A percentile compares a stretch with the other conserved stretches of the same genome.
phyloP scores from a whole-genome alignment of 2,113 vertebrate genomes.

The Alethe diademata region DNA sequence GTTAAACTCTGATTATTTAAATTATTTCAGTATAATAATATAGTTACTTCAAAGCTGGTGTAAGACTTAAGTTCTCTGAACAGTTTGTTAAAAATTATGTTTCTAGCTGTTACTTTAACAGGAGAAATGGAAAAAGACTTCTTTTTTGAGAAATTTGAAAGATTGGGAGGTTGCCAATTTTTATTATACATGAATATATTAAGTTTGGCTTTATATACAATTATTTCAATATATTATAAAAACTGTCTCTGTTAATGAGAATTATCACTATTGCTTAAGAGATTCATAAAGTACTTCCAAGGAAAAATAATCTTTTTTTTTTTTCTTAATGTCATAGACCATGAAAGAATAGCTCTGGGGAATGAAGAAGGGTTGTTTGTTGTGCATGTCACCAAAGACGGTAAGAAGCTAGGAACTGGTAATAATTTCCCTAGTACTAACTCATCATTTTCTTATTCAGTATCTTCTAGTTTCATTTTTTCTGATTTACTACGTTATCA shows the following conservation, averaged over 20 bases:
- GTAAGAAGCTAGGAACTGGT: slow-evolving; percentile 75
- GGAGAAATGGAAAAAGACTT: neutral
- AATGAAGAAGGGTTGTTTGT: slow-evolving; percentile 97
- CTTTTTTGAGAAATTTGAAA: neutral
- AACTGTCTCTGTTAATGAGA: neutral
- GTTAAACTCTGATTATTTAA: neutral
- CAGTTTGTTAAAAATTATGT: neutral
- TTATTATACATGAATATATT: neutral
- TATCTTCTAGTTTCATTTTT: neutral
- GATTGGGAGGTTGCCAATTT: neutral
- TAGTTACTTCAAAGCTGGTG: neutral
- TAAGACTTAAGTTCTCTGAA: neutral
- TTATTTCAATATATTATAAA: neutral
- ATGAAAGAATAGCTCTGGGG: slow-evolving; percentile 94
- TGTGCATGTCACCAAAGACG: slow-evolving; percentile 97
- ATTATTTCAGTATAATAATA: neutral
- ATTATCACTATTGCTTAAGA: neutral
- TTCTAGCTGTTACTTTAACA: neutral
- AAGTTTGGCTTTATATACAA: neutral
- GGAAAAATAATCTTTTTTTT: neutral
- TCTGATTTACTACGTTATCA: neutral
- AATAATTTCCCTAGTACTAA: neutral
- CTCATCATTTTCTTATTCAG: neutral
- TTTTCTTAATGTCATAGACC: slow-evolving; percentile 78
- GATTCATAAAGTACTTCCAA: neutral